Evolutionary conservation across 2,888 invertebrate genomes (phyloP).

Genomic region (Omphaloscelis lunosa): DNA sequence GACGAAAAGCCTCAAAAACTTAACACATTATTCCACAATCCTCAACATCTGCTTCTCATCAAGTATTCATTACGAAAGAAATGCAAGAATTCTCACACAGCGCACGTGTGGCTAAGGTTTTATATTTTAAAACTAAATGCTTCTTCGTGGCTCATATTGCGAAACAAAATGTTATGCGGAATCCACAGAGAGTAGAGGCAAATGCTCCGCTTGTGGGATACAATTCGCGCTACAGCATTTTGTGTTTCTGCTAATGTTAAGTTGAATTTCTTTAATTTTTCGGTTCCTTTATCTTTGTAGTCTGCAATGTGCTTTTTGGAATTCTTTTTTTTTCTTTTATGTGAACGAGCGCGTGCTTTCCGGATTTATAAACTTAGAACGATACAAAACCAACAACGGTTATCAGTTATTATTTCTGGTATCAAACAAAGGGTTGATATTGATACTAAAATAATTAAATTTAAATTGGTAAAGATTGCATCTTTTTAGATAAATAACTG

Average conservation of each 20-base stretch:
- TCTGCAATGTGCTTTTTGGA: conserved; percentile 9
- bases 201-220: conserved; percentile 38
- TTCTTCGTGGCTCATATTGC: conserved; percentile 60
- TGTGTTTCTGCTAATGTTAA: conserved; percentile 45
- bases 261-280: conserved; percentile 53
- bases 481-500: background rate
- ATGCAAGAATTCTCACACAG: conserved; percentile 21
- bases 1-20: conserved; percentile 1
- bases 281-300: conserved; percentile 40
- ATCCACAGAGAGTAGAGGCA: conserved; percentile 43
- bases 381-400: background rate
- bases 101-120: conserved; percentile 61
- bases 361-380: background rate
- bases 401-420: background rate
- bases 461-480: background rate
- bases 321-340: conserved; percentile 1
- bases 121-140: conserved; percentile 63
- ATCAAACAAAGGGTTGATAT: background rate
- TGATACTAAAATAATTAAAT: background rate
- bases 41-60: conserved; percentile 27
- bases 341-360: background rate
- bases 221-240: conserved; percentile 38
- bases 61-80: conserved; percentile 39
- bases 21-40: conserved; percentile 21
- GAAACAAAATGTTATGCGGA: conserved; percentile 61